These are phyloP conservation scores for Diadegma fenestrale DNA, from an alignment of 2,888 invertebrate species.

Conservation along the genomic window DNA sequence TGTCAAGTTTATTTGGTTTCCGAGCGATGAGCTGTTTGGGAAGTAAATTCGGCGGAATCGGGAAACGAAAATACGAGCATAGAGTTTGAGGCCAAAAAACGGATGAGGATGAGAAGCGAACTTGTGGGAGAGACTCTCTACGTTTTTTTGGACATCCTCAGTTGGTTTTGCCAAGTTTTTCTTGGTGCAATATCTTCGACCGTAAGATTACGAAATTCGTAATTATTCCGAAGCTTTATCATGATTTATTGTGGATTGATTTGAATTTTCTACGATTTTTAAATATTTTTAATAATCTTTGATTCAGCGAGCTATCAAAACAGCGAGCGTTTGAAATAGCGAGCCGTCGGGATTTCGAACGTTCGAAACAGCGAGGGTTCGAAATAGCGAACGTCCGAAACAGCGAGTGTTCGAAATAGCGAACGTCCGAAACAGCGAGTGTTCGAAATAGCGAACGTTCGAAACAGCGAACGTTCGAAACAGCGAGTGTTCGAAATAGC, in stretches of 20 bases:
- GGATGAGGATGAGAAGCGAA: background rate
- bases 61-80: constrained; percentile 25
- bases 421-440: too few species aligned
- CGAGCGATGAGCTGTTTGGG: constrained; percentile 16
- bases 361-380: too few species aligned
- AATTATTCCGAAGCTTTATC: background rate
- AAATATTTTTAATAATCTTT: too few species aligned
- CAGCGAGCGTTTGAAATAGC: too few species aligned
- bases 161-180: background rate
- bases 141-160: background rate
- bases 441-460: too few species aligned
- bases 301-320: too few species aligned
- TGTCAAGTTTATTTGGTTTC: constrained; percentile 32
- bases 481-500: too few species aligned
- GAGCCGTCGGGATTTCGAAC: too few species aligned
- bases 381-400: too few species aligned
- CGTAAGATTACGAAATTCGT: background rate
- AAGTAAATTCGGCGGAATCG: constrained; percentile 3
- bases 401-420: too few species aligned
- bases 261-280: too few species aligned
- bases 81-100: constrained; percentile 45
- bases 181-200: background rate
- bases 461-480: too few species aligned
- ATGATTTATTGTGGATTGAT: background rate
- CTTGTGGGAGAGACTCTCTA: background rate